Percentiles rank a stretch among this genome's conserved stretches.
Evolutionary conservation across 2,888 invertebrate species (phyloP).

Genomic region (Thecophora atra): DNA sequence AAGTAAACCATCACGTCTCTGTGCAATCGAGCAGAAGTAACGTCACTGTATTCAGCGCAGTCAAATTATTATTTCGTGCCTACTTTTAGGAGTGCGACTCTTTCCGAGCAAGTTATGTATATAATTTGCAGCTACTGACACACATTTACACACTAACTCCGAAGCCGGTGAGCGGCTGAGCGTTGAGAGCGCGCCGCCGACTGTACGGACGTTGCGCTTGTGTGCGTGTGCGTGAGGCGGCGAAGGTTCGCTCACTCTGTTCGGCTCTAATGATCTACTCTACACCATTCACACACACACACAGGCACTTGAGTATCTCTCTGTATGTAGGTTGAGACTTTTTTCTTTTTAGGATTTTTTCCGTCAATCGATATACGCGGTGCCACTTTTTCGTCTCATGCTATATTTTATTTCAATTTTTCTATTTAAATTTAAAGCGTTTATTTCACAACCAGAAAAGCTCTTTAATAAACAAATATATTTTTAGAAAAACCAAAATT

Average conservation of each 20-base stretch:
- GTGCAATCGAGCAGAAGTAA: neutral
- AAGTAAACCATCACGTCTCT: neutral
- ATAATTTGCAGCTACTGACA: constrained; percentile 52
- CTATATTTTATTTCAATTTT: constrained; percentile 1
- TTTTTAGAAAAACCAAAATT: neutral
- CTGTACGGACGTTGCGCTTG: neutral
- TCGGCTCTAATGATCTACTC: constrained; percentile 26
- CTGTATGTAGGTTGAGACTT: constrained; percentile 27
- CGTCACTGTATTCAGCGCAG: constrained; percentile 3
- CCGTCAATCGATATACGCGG: constrained; percentile 56
- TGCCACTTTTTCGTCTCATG: constrained; percentile 4
- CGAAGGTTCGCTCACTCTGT: neutral
- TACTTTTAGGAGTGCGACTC: neutral
- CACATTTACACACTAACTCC: constrained; percentile 49
- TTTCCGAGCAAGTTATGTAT: neutral
- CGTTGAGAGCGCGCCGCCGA: constrained; percentile 40
- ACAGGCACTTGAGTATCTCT: neutral
- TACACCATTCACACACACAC: constrained; percentile 16
- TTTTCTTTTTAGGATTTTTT: constrained; percentile 32
- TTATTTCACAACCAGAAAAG: too few species aligned
- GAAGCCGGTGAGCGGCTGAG: constrained; percentile 18
- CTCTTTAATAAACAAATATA: too few species aligned
- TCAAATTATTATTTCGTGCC: constrained; percentile 5
- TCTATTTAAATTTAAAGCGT: too few species aligned
- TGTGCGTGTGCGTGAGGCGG: constrained; percentile 39